These are phyloP conservation scores for Medauroidea extradentata DNA, from an alignment of 1,140 invertebrate species.

Conservation along the genomic window DNA sequence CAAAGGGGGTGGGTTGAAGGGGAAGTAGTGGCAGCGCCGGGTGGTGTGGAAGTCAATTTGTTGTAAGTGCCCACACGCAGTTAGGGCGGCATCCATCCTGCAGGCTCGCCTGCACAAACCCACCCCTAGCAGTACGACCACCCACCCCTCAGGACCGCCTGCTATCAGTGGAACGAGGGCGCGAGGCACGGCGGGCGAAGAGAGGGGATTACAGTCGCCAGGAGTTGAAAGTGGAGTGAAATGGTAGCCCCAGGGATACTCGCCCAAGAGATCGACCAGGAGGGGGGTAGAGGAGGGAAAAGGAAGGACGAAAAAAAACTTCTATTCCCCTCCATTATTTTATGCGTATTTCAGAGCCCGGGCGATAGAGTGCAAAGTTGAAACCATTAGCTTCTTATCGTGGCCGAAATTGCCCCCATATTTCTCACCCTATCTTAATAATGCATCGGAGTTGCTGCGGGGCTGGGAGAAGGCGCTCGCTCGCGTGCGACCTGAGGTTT, in stretches of 20 bases:
- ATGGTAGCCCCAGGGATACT: too few relatives aligned
- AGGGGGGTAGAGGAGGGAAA: too few relatives aligned
- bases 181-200: too few relatives aligned
- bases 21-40: not conserved
- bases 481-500: not conserved
- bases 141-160: too few relatives aligned
- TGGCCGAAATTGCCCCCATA: constrained; percentile 16
- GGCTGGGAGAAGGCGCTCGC: not conserved
- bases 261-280: too few relatives aligned
- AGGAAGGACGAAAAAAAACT: too few relatives aligned
- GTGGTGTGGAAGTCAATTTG: constrained; percentile 15
- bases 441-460: constrained; percentile 11
- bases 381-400: constrained; percentile 24
- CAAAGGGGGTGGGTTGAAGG: not conserved
- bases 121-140: too few relatives aligned
- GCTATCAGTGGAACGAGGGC: too few relatives aligned
- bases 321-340: constrained; percentile 11
- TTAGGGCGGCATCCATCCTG: not conserved
- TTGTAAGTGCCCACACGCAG: constrained; percentile 13
- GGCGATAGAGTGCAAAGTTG: constrained; percentile 23
- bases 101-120: too few relatives aligned
- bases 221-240: too few relatives aligned
- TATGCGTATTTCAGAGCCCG: constrained; percentile 12
- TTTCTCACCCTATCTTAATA: constrained; percentile 23
- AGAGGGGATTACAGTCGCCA: too few relatives aligned